Percentiles rank a stretch among this genome's conserved stretches.
Evolutionary conservation across 2,797 vertebrate genomes (phyloP).

Genomic region (Hemitrygon akajei): DNA sequence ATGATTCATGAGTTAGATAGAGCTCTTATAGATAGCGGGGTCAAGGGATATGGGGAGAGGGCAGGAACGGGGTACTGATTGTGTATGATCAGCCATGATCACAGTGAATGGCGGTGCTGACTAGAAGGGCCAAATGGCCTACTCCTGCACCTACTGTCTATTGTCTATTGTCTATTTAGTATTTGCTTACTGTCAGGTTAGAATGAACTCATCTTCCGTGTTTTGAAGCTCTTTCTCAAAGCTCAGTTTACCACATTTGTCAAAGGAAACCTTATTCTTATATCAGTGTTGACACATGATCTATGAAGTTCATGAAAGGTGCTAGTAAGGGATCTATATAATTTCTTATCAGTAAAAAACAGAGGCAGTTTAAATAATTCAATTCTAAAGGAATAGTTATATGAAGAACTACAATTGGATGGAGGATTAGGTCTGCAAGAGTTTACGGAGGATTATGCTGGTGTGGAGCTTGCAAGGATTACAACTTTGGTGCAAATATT

Average conservation of each 20-base stretch:
- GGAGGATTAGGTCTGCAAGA: conserved; percentile 5
- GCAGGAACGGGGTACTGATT: no score
- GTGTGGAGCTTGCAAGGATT: not conserved
- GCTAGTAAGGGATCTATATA: not conserved
- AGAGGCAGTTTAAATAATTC: not conserved
- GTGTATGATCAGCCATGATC: no score
- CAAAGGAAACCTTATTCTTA: not conserved
- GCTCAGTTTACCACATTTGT: not conserved
- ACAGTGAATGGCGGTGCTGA: no score
- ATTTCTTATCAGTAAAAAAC: not conserved
- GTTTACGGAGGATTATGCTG: not conserved
- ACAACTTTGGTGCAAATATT: not conserved
- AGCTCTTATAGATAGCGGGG: no score
- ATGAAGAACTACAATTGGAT: not conserved
- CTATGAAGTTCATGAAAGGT: not conserved
- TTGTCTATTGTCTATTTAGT: no score
- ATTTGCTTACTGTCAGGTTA: not conserved
- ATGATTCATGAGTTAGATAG: no score
- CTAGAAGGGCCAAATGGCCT: no score
- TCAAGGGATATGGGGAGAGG: no score
- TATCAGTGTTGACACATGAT: not conserved
- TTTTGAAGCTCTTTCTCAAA: not conserved
- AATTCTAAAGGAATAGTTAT: not conserved
- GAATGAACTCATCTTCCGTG: not conserved
- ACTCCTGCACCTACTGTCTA: no score